These are phyloP conservation scores for Pitangus sulphuratus DNA, from an alignment of 2,797 vertebrate species.

Conservation along the genomic window DNA sequence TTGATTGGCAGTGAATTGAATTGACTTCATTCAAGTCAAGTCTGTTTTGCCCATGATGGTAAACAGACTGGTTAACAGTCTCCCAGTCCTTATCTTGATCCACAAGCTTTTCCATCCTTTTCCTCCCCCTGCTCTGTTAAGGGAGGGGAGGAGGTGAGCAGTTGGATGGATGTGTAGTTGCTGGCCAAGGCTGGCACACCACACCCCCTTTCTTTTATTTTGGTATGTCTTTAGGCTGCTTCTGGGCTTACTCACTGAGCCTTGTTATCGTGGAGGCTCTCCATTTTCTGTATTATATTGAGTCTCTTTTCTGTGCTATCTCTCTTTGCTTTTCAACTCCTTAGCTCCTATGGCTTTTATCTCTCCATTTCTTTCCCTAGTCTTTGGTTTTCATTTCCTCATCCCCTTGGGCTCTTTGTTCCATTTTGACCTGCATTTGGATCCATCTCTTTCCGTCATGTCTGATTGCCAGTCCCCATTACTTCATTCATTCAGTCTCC, in stretches of 20 bases:
- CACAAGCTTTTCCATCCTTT: not conserved
- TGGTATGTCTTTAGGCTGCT: not conserved
- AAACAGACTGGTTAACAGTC: not conserved
- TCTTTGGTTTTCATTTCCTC: not conserved
- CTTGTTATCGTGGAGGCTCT: not conserved
- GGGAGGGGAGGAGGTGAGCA: fast-evolving
- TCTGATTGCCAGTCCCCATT: fast-evolving
- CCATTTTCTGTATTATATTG: not conserved
- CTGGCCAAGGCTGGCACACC: not conserved
- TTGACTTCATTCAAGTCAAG: not conserved
- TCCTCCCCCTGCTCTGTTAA: not conserved
- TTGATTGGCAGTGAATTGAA: not conserved
- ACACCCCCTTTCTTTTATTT: not conserved
- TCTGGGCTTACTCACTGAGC: not conserved
- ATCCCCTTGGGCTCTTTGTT: not conserved
- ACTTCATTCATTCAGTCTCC: not conserved
- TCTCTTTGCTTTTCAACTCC: not conserved
- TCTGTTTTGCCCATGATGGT: not conserved
- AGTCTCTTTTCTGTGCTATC: not conserved
- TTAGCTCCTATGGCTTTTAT: not conserved
- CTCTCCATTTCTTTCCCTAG: not conserved
- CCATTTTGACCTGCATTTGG: not conserved
- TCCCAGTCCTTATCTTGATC: not conserved
- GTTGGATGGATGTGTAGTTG: not conserved
- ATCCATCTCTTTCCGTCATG: not conserved